phyloP scores from a whole-genome alignment of 2,113 vertebrate species.

The Noctilio leporinus region DNA sequence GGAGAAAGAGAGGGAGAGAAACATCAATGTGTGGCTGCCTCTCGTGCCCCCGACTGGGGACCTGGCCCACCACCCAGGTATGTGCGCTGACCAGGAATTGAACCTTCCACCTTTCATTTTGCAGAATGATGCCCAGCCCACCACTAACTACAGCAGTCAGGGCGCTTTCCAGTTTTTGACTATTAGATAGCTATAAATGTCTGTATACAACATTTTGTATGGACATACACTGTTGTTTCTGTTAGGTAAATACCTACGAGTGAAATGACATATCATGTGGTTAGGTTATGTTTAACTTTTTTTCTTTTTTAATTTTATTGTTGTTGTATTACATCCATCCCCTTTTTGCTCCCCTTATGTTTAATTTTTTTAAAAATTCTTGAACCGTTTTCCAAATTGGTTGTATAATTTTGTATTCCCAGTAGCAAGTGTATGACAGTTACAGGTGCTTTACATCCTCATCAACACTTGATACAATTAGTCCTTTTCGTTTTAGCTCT shows the following conservation, averaged over 20 bases:
- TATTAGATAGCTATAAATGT: neutral
- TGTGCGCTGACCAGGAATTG: no score
- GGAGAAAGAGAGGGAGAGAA: no score
- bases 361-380: no score
- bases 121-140: no score
- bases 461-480: neutral
- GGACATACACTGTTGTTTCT: neutral
- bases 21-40: no score
- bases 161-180: neutral
- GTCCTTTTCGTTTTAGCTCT: neutral
- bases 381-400: neutral
- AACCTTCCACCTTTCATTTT: no score
- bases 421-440: neutral
- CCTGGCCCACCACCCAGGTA: no score
- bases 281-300: neutral
- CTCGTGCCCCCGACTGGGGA: no score
- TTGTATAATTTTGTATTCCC: neutral
- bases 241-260: neutral
- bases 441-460: neutral
- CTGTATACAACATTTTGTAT: neutral
- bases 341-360: no score
- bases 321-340: no score
- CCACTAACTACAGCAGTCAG: no score
- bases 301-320: no score
- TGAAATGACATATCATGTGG: neutral